Conservation (phyloP, 2,797 vertebrate genomes). For the Chloroceryle amazona region DNA sequence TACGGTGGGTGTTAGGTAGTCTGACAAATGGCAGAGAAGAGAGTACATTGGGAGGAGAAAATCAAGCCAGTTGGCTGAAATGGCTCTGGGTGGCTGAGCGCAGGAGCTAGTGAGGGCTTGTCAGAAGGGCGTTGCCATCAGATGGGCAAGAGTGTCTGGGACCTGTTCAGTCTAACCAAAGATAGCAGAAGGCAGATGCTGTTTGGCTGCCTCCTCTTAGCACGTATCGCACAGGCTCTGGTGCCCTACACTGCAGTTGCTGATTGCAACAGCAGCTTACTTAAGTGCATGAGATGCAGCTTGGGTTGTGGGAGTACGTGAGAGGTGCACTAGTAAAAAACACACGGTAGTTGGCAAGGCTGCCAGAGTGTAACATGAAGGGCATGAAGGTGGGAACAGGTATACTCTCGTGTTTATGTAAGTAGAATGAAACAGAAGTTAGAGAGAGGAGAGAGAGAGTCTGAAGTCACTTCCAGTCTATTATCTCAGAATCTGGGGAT, state of each 20-base stretch:
- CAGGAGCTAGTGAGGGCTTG: not conserved
- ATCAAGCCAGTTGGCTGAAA: not conserved
- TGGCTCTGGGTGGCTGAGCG: not conserved
- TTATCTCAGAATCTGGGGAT: not conserved
- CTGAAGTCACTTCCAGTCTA: not conserved
- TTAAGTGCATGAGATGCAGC: not conserved
- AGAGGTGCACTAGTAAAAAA: not conserved
- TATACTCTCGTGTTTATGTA: not conserved
- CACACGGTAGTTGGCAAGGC: not conserved
- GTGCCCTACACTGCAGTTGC: fast-evolving
- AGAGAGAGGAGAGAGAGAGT: not conserved
- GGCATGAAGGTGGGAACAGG: not conserved
- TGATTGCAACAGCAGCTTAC: not conserved
- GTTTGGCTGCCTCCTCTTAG: not conserved
- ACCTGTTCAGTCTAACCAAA: not conserved
- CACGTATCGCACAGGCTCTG: not conserved
- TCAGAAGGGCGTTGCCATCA: not conserved
- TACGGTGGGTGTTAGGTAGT: not conserved
- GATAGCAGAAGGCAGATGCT: not conserved
- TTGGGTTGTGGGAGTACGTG: not conserved
- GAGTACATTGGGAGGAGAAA: not conserved
- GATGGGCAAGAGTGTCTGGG: not conserved
- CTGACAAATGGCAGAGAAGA: not conserved
- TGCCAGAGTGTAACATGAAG: not conserved
- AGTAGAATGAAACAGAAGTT: not conserved